Conservation (phyloP, 2,113 vertebrate genomes). For the Plotosus lineatus region DNA sequence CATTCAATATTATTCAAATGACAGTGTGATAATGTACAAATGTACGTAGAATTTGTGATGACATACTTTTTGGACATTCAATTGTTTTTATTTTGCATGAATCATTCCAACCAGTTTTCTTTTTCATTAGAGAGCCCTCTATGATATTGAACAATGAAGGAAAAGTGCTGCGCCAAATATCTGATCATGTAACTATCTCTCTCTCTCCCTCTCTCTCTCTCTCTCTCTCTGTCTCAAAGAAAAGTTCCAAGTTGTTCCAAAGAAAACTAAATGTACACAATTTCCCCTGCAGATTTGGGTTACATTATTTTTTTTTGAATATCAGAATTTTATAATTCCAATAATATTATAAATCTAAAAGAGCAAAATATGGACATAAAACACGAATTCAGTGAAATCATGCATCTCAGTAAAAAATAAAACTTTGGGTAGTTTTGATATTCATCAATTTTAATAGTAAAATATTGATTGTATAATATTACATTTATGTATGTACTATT, state of each 20-base stretch:
- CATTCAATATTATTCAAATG: background rate
- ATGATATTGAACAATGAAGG: background rate
- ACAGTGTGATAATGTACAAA: background rate
- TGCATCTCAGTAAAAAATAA: background rate
- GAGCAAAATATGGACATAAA: background rate
- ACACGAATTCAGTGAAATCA: background rate
- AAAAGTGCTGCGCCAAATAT: background rate
- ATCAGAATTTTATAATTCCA: background rate
- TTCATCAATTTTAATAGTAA: background rate
- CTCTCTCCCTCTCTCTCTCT: background rate
- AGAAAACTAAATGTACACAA: background rate
- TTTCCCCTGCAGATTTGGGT: background rate
- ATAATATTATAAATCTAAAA: background rate
- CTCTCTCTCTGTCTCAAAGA: background rate
- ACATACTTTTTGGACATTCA: background rate
- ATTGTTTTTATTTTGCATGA: background rate
- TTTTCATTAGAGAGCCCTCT: background rate
- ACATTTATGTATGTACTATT: background rate
- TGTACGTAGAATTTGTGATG: background rate
- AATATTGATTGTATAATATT: background rate
- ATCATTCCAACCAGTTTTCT: background rate
- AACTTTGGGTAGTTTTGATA: background rate
- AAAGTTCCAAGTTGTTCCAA: background rate
- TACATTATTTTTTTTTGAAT: background rate
- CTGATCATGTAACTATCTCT: slow-evolving; percentile 22